phyloP scores from a whole-genome alignment of 1,140 invertebrate species.

The Lerema accius region DNA sequence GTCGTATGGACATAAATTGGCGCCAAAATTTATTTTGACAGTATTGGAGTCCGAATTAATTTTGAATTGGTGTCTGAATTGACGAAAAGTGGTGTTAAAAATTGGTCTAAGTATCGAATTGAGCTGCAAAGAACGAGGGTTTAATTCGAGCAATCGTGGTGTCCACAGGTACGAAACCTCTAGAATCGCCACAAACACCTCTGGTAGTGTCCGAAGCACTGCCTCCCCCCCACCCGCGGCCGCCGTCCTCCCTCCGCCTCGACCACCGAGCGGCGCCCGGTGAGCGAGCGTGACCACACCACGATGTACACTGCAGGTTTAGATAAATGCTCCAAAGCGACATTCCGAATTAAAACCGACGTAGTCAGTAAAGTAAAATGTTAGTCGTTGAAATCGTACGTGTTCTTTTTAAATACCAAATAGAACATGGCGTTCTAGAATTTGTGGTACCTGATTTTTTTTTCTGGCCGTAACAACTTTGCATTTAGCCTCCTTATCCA shows the following conservation, averaged over 20 bases:
- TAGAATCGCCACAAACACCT: constrained; percentile 93
- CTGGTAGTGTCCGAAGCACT: constrained; percentile 83
- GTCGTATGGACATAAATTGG: constrained; percentile 8
- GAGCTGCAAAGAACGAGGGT: constrained; percentile 3
- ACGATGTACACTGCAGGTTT: constrained; percentile 69
- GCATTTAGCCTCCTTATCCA: constrained; percentile 64
- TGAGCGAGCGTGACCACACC: constrained; percentile 84
- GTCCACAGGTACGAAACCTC: constrained; percentile 87
- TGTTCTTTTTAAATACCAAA: constrained; percentile 30
- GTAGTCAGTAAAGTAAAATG: constrained; percentile 28
- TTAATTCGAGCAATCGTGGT: constrained; percentile 18
- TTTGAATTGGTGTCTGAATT: constrained; percentile 2
- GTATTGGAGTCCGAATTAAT: neutral
- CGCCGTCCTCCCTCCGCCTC: constrained; percentile 82
- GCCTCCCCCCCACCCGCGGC: constrained; percentile 79
- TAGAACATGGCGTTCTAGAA: constrained; percentile 33
- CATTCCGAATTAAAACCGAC: constrained; percentile 57
- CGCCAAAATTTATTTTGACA: neutral
- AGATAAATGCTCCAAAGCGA: constrained; percentile 49
- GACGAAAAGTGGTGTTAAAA: neutral
- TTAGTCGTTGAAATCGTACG: constrained; percentile 22
- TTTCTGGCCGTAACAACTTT: constrained; percentile 38
- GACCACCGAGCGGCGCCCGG: constrained; percentile 85
- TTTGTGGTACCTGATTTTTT: constrained; percentile 48
- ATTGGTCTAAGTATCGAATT: neutral